Evolutionary conservation across 2,888 invertebrate genomes (phyloP).

Genomic region (Hemistola chrysoprasaria): DNA sequence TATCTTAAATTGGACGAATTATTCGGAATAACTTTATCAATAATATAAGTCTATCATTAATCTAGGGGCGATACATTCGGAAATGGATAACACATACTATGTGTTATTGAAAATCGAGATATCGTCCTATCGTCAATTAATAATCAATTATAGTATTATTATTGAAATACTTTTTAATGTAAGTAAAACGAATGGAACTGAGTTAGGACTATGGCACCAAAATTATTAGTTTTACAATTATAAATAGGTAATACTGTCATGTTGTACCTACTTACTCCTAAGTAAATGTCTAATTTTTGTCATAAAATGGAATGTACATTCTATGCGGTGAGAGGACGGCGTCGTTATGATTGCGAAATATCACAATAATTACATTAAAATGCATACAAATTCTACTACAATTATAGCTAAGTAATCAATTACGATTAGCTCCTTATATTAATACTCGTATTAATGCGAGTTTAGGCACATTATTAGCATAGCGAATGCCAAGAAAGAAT

Average conservation of each 20-base stretch:
- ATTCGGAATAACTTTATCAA: too few relatives aligned
- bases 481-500: too few relatives aligned
- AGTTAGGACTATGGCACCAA: conserved; percentile 53
- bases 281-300: conserved; percentile 23
- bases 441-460: too few relatives aligned
- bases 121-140: conserved; percentile 1
- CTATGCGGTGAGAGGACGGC: conserved; percentile 44
- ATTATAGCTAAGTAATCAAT: conserved; percentile 6
- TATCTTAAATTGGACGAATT: too few relatives aligned
- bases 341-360: conserved; percentile 32
- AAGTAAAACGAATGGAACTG: conserved; percentile 4
- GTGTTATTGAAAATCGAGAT: too few relatives aligned
- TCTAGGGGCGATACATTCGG: too few relatives aligned
- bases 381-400: conserved; percentile 9
- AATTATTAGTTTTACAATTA: conserved; percentile 37
- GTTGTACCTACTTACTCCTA: conserved; percentile 55
- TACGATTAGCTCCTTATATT: too few relatives aligned
- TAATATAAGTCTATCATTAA: too few relatives aligned
- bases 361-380: conserved; percentile 21
- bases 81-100: too few relatives aligned
- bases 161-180: conserved; percentile 1
- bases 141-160: not conserved
- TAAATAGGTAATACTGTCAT: conserved; percentile 58
- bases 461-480: too few relatives aligned
- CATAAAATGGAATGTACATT: conserved; percentile 23